These are phyloP conservation scores for Chelonus formosanus DNA, from an alignment of 2,888 invertebrate genomes.

Conservation along the genomic window DNA sequence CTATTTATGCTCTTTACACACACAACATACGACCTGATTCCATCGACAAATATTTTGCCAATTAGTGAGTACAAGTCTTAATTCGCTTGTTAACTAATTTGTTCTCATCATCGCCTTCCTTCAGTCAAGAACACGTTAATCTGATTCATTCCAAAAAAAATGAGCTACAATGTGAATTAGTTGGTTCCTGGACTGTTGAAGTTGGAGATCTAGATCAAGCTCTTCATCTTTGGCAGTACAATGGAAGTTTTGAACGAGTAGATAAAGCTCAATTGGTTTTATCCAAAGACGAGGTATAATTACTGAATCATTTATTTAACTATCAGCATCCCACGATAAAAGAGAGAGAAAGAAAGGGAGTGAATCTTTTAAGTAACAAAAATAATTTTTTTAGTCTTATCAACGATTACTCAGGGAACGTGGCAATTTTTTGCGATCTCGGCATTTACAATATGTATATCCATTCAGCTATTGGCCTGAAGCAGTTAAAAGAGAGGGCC, in stretches of 20 bases:
- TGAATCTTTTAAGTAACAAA: too few species aligned
- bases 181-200: conserved; percentile 95
- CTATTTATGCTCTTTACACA: conserved; percentile 93
- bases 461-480: conserved; percentile 98
- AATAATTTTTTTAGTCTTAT: conserved; percentile 70
- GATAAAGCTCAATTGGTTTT: conserved; percentile 80
- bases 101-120: conserved; percentile 33
- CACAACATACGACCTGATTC: conserved; percentile 93
- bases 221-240: conserved; percentile 94
- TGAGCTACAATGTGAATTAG: conserved; percentile 82
- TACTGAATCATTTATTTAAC: not conserved
- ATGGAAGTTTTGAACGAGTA: conserved; percentile 89
- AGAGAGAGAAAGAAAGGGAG: not conserved
- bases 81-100: not conserved
- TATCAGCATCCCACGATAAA: not conserved
- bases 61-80: conserved; percentile 79
- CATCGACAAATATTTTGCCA: conserved; percentile 84
- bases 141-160: conserved; percentile 78
- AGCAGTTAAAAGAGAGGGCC: conserved; percentile 74
- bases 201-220: conserved; percentile 98
- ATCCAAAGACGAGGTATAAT: conserved; percentile 72
- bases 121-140: conserved; percentile 80
- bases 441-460: conserved; percentile 91
- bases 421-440: conserved; percentile 80
- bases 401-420: conserved; percentile 78